A percentile compares a stretch with the other conserved stretches of the same genome.
These are phyloP conservation scores for Cheilosia grossa DNA, from an alignment of 2,888 invertebrate species.

Conservation along the genomic window DNA sequence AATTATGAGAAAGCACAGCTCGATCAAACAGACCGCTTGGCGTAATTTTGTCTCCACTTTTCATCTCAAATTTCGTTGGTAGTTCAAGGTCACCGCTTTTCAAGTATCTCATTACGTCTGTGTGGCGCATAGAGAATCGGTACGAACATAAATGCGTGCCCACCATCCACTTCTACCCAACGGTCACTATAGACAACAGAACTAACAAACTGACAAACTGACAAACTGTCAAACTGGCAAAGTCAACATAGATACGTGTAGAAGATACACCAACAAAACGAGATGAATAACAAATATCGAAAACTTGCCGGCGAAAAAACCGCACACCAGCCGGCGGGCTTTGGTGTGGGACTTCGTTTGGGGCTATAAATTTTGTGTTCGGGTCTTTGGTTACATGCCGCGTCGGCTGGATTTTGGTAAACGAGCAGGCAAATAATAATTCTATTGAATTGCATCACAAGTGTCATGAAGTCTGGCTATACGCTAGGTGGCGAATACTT, in stretches of 20 bases:
- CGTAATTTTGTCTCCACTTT: constrained; percentile 6
- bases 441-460: constrained; percentile 49
- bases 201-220: neutral
- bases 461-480: constrained; percentile 28
- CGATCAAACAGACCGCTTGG: constrained; percentile 10
- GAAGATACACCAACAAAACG: constrained; percentile 19
- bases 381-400: constrained; percentile 30
- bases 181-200: constrained; percentile 27
- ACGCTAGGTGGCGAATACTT: constrained; percentile 13
- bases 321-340: constrained; percentile 47
- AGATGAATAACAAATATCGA: constrained; percentile 39
- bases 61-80: constrained; percentile 66
- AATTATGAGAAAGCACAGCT: neutral
- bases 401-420: constrained; percentile 3
- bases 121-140: constrained; percentile 3
- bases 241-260: constrained; percentile 12
- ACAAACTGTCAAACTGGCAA: neutral
- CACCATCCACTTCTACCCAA: constrained; percentile 11
- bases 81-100: constrained; percentile 64
- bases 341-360: constrained; percentile 33
- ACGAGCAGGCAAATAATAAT: constrained; percentile 14
- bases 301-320: constrained; percentile 26
- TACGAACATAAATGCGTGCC: neutral
- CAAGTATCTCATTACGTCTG: constrained; percentile 50
- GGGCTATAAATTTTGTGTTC: constrained; percentile 18